These are phyloP conservation scores for Anableps anableps DNA, from an alignment of 2,797 vertebrate genomes.

Conservation along the genomic window DNA sequence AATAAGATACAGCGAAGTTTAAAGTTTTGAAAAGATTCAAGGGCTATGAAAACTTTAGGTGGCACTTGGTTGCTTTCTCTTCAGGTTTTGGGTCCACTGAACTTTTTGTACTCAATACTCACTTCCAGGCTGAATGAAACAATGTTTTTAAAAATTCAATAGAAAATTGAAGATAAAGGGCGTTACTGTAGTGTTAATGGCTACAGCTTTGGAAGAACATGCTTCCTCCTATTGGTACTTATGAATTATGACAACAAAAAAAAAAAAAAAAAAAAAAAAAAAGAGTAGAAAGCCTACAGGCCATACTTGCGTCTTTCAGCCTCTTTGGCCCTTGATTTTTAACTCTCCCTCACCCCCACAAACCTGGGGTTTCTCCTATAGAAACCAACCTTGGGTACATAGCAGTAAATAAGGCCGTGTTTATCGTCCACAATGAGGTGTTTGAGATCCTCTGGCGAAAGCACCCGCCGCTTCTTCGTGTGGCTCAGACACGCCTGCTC, in stretches of 20 bases:
- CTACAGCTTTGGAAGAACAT: not conserved
- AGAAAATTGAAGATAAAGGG: not conserved
- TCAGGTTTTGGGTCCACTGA: not conserved
- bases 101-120: not conserved
- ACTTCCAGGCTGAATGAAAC: too few species aligned
- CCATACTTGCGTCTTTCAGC: not conserved
- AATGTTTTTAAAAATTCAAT: too few species aligned
- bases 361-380: not conserved
- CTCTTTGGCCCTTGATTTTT: not conserved
- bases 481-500: constrained; percentile 85
- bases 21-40: not conserved
- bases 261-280: not conserved
- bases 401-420: constrained; percentile 95
- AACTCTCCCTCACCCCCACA: not conserved
- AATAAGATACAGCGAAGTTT: not conserved
- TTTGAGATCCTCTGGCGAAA: constrained; percentile 88
- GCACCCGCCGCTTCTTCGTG: constrained; percentile 86
- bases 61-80: not conserved
- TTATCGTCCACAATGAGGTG: constrained; percentile 95
- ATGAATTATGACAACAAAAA: not conserved
- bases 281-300: not conserved
- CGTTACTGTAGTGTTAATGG: not conserved
- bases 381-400: constrained; percentile 90
- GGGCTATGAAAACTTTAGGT: not conserved
- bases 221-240: not conserved